Percentiles rank a stretch among this genome's conserved stretches.
Conservation (phyloP, 2,888 invertebrate genomes). For the Troilus luridus region DNA sequence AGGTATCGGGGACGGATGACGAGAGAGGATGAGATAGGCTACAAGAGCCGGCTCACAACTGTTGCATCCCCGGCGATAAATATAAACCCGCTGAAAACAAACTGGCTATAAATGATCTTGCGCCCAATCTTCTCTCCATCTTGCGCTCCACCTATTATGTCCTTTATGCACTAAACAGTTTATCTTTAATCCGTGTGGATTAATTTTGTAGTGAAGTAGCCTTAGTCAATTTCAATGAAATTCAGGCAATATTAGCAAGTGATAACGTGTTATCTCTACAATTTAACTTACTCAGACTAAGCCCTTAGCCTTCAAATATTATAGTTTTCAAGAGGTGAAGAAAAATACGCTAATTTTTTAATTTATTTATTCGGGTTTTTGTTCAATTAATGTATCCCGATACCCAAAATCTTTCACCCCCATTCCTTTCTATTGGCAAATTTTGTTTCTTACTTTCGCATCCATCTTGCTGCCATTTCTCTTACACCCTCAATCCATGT, state of each 20-base stretch:
- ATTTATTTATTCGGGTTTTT: no score
- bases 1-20: neutral
- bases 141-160: neutral
- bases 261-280: neutral
- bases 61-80: conserved; percentile 29
- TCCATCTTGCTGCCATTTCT: no score
- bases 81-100: conserved; percentile 27
- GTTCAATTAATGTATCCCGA: no score
- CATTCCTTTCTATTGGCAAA: no score
- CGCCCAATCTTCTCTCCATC: neutral
- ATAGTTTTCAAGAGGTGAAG: neutral
- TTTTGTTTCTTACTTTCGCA: no score
- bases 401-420: no score
- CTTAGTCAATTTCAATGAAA: neutral
- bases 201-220: neutral
- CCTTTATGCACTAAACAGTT: neutral
- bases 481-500: no score
- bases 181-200: neutral
- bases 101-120: conserved; percentile 17
- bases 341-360: neutral
- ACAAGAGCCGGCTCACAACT: neutral
- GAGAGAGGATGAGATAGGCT: conserved; percentile 12
- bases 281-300: neutral
- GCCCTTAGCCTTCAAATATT: neutral
- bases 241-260: neutral